Conservation (phyloP, 2,888 invertebrate genomes). For the Eledone cirrhosa region DNA sequence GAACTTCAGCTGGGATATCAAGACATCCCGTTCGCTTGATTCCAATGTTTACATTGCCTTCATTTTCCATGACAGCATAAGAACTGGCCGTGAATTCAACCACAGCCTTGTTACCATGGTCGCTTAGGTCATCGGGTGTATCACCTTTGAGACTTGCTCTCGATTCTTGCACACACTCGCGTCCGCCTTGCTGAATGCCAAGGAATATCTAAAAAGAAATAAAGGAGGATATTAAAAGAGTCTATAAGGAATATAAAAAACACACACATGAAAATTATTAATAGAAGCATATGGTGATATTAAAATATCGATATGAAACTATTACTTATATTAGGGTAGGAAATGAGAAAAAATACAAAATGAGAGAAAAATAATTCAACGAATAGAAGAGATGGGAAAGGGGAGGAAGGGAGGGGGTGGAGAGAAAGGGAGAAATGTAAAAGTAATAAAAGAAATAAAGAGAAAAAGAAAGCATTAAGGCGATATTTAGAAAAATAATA, state of each 20-base stretch:
- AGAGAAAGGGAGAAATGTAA: no score
- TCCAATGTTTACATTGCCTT: conserved; percentile 67
- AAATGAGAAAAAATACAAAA: no score
- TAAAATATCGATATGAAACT: no score
- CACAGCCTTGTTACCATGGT: conserved; percentile 67
- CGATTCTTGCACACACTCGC: background rate
- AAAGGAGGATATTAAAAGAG: no score
- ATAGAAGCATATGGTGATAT: no score
- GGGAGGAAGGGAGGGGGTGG: no score
- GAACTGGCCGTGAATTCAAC: conserved; percentile 71
- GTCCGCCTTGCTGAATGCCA: conserved; percentile 19
- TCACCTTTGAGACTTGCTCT: conserved; percentile 29
- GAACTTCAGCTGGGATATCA: conserved; percentile 67
- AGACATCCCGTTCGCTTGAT: conserved; percentile 70
- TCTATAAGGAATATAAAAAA: no score
- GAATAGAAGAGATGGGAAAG: no score
- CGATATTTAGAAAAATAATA: no score
- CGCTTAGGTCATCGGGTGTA: conserved; percentile 50
- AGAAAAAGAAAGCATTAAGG: background rate
- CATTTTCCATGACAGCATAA: conserved; percentile 71
- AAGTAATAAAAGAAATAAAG: background rate
- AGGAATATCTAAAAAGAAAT: conserved; percentile 1
- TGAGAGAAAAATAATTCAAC: no score
- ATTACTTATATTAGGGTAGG: no score
- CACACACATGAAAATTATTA: no score